A percentile compares a stretch with the other conserved stretches of the same genome.
phyloP scores from a whole-genome alignment of 2,113 vertebrate species.

The Zosterops hypoxanthus region DNA sequence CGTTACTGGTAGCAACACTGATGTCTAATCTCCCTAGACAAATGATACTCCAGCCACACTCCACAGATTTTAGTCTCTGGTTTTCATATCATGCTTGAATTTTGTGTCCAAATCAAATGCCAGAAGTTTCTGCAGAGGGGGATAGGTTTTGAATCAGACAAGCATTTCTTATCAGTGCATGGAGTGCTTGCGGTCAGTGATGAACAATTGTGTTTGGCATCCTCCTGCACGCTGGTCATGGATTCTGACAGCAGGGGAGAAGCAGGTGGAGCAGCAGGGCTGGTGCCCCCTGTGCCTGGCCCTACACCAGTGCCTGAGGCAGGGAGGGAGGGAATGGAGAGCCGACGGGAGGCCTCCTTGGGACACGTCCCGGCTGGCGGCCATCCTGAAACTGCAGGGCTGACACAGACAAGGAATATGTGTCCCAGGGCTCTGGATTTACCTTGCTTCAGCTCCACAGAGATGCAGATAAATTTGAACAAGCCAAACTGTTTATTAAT shows the following conservation, averaged over 20 bases:
- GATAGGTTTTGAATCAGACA: not conserved
- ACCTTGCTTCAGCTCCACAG: too few species aligned
- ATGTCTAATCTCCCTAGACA: not conserved
- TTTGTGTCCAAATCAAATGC: not conserved
- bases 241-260: not conserved
- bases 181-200: not conserved
- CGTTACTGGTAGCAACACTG: rapidly evolving
- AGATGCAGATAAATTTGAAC: too few species aligned
- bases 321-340: too few species aligned
- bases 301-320: too few species aligned
- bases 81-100: not conserved
- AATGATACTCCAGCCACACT: not conserved
- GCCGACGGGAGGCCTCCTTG: too few species aligned
- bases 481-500: too few species aligned
- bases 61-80: not conserved
- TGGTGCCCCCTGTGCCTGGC: too few species aligned
- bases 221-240: not conserved
- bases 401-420: too few species aligned
- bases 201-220: not conserved
- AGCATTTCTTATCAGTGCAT: not conserved
- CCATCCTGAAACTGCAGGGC: too few species aligned
- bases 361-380: too few species aligned
- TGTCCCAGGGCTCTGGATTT: too few species aligned
- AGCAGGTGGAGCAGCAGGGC: too few species aligned
- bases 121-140: not conserved